phyloP scores from a whole-genome alignment of 2,797 vertebrate species.

The Sebastes reedi region DNA sequence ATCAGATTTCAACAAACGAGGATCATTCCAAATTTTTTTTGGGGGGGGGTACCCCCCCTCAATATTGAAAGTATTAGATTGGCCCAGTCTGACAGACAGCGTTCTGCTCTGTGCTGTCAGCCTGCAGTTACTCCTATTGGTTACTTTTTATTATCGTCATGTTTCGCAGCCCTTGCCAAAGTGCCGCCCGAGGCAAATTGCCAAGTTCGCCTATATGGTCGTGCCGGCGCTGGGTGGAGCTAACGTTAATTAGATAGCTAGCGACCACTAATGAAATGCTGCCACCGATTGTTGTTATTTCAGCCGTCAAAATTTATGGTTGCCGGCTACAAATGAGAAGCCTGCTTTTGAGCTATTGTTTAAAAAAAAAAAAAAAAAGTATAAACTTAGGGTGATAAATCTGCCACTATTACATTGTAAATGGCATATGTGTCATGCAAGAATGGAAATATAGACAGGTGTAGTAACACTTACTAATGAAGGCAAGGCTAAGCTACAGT shows the following conservation, averaged over 20 bases:
- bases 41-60: no score
- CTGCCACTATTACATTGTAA: not conserved
- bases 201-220: not conserved
- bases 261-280: not conserved
- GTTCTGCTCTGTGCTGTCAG: not conserved
- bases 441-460: not conserved
- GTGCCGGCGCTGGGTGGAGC: fast-evolving
- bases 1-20: no score
- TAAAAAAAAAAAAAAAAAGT: not conserved
- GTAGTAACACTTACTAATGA: not conserved
- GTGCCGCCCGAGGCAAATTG: not conserved
- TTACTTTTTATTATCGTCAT: not conserved
- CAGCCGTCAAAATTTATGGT: not conserved
- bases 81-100: no score
- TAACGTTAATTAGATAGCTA: not conserved
- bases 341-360: not conserved
- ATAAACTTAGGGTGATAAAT: not conserved
- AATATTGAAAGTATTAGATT: no score
- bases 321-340: not conserved
- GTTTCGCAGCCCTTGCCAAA: not conserved
- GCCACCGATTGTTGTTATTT: not conserved
- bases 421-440: not conserved
- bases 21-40: no score
- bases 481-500: not conserved
- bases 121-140: not conserved